Percentiles rank a stretch among this genome's conserved stretches.
Conservation (phyloP, 2,888 invertebrate genomes). For the Oxyteleia sp. region DNA sequence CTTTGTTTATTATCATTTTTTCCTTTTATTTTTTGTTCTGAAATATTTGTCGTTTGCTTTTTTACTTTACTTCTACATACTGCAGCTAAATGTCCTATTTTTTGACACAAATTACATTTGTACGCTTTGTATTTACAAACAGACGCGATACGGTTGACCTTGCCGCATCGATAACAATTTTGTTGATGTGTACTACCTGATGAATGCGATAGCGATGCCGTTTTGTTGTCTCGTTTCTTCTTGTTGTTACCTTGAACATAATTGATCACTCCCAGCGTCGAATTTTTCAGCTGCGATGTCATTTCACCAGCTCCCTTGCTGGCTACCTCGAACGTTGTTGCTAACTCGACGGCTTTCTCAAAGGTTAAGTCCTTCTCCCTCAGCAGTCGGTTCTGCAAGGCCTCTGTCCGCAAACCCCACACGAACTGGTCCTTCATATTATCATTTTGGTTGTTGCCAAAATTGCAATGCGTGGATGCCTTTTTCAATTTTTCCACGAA, state of each 20-base stretch:
- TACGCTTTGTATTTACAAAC: no score
- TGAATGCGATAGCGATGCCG: no score
- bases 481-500: slow-evolving; percentile 80
- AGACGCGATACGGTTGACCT: no score
- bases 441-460: slow-evolving; percentile 26
- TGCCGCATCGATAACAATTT: no score
- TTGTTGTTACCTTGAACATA: no score
- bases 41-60: no score
- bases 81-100: slow-evolving; percentile 4
- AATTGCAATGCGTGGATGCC: slow-evolving; percentile 62
- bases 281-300: background rate
- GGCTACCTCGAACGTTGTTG: slow-evolving; percentile 3
- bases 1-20: slow-evolving; percentile 9
- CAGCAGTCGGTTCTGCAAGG: slow-evolving; percentile 1
- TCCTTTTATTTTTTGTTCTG: background rate
- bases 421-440: slow-evolving; percentile 20
- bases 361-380: background rate
- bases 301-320: slow-evolving; percentile 24
- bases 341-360: slow-evolving; percentile 7
- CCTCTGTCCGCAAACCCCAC: background rate
- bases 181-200: no score
- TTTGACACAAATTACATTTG: slow-evolving; percentile 31
- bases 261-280: background rate
- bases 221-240: no score
- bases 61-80: slow-evolving; percentile 20